phyloP scores from a whole-genome alignment of 2,888 invertebrate genomes.

The Mechanitis messenoides region DNA sequence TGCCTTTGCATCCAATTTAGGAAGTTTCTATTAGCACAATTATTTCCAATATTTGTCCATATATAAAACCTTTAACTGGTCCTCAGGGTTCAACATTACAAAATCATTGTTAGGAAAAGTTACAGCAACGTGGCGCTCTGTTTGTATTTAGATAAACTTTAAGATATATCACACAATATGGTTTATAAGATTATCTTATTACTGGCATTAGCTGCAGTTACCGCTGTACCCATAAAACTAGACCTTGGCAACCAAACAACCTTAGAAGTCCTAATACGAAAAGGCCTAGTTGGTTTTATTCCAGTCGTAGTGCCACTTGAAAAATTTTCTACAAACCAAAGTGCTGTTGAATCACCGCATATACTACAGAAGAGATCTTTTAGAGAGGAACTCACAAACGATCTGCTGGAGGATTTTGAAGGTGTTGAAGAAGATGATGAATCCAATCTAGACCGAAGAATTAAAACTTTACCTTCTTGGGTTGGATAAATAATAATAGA shows the following conservation, averaged over 20 bases:
- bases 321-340: slow-evolving; percentile 35
- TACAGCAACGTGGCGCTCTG: slow-evolving; percentile 1
- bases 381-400: slow-evolving; percentile 55
- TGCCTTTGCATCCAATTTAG: slow-evolving; percentile 59
- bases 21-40: slow-evolving; percentile 60
- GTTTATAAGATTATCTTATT: slow-evolving; percentile 29
- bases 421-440: slow-evolving; percentile 49
- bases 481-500: slow-evolving; percentile 41
- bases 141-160: background rate
- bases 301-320: slow-evolving; percentile 44
- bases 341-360: slow-evolving; percentile 40
- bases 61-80: slow-evolving; percentile 56
- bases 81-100: slow-evolving; percentile 36
- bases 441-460: slow-evolving; percentile 56
- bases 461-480: slow-evolving; percentile 66
- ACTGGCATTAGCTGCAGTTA: slow-evolving; percentile 34
- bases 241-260: slow-evolving; percentile 41
- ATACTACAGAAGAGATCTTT: slow-evolving; percentile 57
- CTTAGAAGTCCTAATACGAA: slow-evolving; percentile 40
- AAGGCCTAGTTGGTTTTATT: slow-evolving; percentile 50
- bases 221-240: slow-evolving; percentile 46
- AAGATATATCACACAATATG: background rate
- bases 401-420: slow-evolving; percentile 57
- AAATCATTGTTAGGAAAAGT: slow-evolving; percentile 15
- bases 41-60: slow-evolving; percentile 31